phyloP scores from a whole-genome alignment of 1,140 invertebrate genomes.

The Lanistes nyassanus region DNA sequence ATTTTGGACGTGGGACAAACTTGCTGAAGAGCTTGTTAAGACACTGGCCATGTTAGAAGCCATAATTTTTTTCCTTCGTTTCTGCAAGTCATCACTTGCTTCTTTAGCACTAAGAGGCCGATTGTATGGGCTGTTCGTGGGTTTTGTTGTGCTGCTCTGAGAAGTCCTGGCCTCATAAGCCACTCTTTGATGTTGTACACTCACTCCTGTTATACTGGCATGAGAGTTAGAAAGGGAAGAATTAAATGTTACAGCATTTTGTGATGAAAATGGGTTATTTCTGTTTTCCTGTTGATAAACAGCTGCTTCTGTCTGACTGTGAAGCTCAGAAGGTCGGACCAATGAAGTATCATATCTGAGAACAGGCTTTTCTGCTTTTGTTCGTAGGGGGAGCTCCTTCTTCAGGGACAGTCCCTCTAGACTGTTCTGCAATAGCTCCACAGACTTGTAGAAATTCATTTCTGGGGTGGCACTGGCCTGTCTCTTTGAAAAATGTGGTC shows the following conservation, averaged over 20 bases:
- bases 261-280: no score
- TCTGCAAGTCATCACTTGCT: slow-evolving; percentile 46
- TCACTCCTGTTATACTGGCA: no score
- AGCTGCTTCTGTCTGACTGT: slow-evolving; percentile 42
- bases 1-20: no score
- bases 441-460: no score
- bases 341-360: slow-evolving; percentile 55
- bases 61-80: slow-evolving; percentile 38
- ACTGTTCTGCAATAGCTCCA: slow-evolving; percentile 48
- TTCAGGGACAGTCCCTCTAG: slow-evolving; percentile 54
- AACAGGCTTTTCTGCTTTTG: slow-evolving; percentile 54
- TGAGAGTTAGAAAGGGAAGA: no score
- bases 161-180: no score
- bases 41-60: slow-evolving; percentile 24
- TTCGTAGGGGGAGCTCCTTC: slow-evolving; percentile 60
- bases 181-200: no score
- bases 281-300: slow-evolving; percentile 19
- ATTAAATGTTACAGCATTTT: no score
- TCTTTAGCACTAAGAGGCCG: slow-evolving; percentile 62
- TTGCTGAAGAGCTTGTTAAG: slow-evolving; percentile 3
- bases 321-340: slow-evolving; percentile 47
- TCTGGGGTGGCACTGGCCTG: no score
- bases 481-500: no score
- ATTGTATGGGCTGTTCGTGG: slow-evolving; percentile 47
- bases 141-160: not conserved